A percentile compares a stretch with the other conserved stretches of the same genome.
Conservation (phyloP, 2,888 invertebrate species). For the Serrognathus titanus region DNA sequence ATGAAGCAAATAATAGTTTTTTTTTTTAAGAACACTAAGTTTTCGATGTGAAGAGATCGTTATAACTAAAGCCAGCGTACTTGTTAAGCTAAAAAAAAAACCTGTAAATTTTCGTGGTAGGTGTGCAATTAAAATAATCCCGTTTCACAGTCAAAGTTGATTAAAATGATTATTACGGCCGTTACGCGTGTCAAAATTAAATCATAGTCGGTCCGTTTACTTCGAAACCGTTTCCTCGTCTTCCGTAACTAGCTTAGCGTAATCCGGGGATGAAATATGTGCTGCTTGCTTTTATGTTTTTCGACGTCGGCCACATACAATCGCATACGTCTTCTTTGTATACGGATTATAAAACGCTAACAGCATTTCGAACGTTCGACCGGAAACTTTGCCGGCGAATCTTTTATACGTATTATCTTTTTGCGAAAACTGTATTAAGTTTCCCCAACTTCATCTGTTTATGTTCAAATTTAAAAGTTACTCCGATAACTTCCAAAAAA, state of each 20-base stretch:
- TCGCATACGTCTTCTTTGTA: not conserved
- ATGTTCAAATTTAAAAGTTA: not conserved
- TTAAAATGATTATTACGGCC: not conserved
- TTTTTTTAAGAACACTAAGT: no score
- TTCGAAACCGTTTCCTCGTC: not conserved
- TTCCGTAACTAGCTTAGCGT: not conserved
- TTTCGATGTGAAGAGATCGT: no score
- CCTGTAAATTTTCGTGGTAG: no score
- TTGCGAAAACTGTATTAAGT: not conserved
- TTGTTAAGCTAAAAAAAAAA: no score
- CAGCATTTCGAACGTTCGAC: no score
- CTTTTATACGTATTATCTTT: not conserved
- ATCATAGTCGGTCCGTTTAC: not conserved
- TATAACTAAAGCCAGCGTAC: no score
- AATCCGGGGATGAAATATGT: not conserved
- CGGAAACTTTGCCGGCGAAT: no score
- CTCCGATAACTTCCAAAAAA: not conserved
- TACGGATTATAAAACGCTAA: no score
- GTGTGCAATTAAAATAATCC: not conserved
- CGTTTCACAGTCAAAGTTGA: not conserved
- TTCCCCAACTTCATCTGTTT: conserved; percentile 1
- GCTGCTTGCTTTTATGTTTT: not conserved
- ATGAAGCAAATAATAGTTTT: no score
- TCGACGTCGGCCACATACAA: not conserved
- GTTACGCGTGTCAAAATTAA: not conserved